These are phyloP conservation scores for Galbula dea DNA, from an alignment of 2,113 vertebrate species.

Conservation along the genomic window DNA sequence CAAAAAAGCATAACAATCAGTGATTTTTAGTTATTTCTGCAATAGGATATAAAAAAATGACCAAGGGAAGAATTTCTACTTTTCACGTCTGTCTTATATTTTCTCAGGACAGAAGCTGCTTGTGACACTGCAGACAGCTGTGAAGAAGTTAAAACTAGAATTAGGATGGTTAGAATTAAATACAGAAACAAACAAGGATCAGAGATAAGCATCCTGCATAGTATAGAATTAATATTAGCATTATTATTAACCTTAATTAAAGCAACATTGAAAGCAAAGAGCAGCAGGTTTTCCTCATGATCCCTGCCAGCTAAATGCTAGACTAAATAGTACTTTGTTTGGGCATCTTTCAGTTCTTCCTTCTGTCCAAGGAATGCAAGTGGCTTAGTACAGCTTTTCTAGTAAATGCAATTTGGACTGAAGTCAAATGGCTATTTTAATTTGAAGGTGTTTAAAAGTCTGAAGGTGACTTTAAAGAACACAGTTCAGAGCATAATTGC, in stretches of 20 bases:
- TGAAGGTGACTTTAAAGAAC: neutral
- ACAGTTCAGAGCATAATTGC: neutral
- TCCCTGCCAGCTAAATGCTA: neutral
- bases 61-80: neutral
- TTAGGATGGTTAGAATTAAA: neutral
- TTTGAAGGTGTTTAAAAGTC: slow-evolving; percentile 10
- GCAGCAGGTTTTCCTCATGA: neutral
- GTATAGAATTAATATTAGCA: neutral
- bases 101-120: neutral
- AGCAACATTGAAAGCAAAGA: neutral
- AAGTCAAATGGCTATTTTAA: neutral
- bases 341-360: slow-evolving; percentile 13
- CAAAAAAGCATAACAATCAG: neutral
- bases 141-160: neutral
- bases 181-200: neutral
- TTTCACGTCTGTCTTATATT: neutral
- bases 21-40: neutral
- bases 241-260: slow-evolving; percentile 18
- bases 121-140: neutral
- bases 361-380: slow-evolving; percentile 9
- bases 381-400: neutral
- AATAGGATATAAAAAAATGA: neutral
- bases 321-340: slow-evolving; percentile 36
- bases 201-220: neutral
- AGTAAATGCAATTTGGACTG: neutral